A percentile compares a stretch with the other conserved stretches of the same genome.
Evolutionary conservation across 1,140 invertebrate genomes (phyloP).

Genomic region (Campoletis sonorensis): DNA sequence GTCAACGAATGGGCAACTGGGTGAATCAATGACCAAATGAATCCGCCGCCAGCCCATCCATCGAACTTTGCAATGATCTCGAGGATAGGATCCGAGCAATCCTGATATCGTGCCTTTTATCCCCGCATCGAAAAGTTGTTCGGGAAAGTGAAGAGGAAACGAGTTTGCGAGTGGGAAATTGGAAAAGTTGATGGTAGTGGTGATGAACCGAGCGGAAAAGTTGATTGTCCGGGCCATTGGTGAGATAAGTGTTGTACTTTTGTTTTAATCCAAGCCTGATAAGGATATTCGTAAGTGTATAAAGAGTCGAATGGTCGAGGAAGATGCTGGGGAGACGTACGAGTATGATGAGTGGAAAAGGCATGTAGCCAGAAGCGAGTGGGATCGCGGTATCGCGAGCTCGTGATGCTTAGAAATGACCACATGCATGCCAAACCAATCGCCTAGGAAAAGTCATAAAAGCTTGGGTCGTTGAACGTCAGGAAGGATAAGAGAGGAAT

Average conservation of each 20-base stretch:
- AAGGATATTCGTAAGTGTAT: not conserved
- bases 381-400: constrained; percentile 23
- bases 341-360: not conserved
- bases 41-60: not conserved
- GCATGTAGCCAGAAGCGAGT: not conserved
- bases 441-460: constrained; percentile 55
- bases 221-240: not conserved
- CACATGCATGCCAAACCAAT: constrained; percentile 66
- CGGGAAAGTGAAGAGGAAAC: not conserved
- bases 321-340: not conserved
- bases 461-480: constrained; percentile 58
- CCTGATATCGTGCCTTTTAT: too few species aligned
- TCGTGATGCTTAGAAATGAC: constrained; percentile 68
- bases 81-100: too few species aligned
- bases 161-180: not conserved
- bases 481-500: constrained; percentile 42
- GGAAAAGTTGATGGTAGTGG: too few species aligned
- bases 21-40: not conserved
- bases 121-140: too few species aligned
- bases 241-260: not conserved
- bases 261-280: constrained; percentile 7
- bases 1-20: not conserved
- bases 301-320: not conserved
- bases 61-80: not conserved
- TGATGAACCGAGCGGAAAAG: not conserved